Conservation (phyloP, 1,140 invertebrate species). For the Drosophila ohnishii region DNA sequence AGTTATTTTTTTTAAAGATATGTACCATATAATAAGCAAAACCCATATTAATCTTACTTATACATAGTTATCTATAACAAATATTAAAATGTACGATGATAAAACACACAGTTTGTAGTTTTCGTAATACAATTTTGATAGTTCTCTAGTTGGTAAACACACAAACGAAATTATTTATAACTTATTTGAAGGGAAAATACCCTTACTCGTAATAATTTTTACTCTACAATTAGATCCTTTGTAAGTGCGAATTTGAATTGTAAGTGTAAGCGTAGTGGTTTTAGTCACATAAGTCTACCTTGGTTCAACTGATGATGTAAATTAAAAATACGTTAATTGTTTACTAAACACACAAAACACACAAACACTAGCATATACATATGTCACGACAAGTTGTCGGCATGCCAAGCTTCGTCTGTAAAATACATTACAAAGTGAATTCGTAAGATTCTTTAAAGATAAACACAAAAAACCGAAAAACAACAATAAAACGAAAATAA, state of each 20-base stretch:
- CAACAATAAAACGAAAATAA: slow-evolving; percentile 67
- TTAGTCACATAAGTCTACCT: slow-evolving; percentile 56
- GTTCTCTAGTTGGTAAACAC: slow-evolving; percentile 40
- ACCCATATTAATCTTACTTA: slow-evolving; percentile 22
- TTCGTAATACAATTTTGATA: slow-evolving; percentile 48
- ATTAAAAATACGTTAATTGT: slow-evolving; percentile 79
- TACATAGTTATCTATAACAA: slow-evolving; percentile 17
- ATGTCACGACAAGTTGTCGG: slow-evolving; percentile 37
- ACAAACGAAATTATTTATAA: slow-evolving; percentile 67
- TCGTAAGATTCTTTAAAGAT: slow-evolving; percentile 75
- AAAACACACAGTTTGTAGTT: slow-evolving; percentile 41
- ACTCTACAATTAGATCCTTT: slow-evolving; percentile 63
- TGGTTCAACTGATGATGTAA: slow-evolving; percentile 78
- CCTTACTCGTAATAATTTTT: slow-evolving; percentile 58
- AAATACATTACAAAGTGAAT: slow-evolving; percentile 71
- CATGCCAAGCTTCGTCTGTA: slow-evolving; percentile 62
- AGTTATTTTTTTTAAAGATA: slow-evolving; percentile 68
- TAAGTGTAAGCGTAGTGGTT: slow-evolving; percentile 70
- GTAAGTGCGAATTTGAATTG: slow-evolving; percentile 70
- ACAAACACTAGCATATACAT: slow-evolving; percentile 22
- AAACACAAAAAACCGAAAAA: slow-evolving; percentile 67
- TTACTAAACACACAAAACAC: slow-evolving; percentile 60
- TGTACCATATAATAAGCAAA: slow-evolving; percentile 48
- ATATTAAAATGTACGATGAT: slow-evolving; percentile 27
- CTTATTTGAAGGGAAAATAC: slow-evolving; percentile 59